Conservation (phyloP, 2,113 vertebrate species). For the Chauna torquata region DNA sequence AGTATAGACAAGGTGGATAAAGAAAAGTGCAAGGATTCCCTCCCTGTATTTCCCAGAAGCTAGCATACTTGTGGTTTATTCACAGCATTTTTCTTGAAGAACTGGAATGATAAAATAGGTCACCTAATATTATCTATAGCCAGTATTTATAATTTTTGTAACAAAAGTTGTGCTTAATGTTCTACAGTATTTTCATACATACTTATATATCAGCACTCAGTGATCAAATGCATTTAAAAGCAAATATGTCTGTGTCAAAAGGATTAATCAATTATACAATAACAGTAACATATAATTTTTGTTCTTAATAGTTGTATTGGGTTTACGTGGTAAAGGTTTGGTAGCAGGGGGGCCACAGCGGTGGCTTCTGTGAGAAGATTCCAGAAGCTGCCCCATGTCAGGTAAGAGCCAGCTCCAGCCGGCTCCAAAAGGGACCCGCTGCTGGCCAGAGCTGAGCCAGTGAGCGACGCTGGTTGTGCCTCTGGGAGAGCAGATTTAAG, state of each 20-base stretch:
- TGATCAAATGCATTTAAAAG: not conserved
- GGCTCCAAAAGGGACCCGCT: no score
- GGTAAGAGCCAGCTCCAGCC: no score
- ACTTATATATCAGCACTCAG: not conserved
- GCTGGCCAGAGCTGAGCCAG: no score
- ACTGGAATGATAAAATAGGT: not conserved
- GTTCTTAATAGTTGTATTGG: no score
- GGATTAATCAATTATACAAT: not conserved
- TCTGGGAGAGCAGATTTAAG: no score
- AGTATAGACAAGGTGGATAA: not conserved
- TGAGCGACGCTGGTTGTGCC: no score
- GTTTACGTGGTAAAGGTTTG: no score
- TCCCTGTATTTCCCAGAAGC: not conserved
- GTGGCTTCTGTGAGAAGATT: no score
- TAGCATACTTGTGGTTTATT: not conserved
- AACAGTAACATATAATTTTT: not conserved
- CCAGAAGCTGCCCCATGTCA: no score
- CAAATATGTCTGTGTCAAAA: not conserved
- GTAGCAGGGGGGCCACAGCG: no score
- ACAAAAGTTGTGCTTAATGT: not conserved
- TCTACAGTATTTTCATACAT: not conserved
- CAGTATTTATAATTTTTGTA: not conserved
- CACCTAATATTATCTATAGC: not conserved
- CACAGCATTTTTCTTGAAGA: not conserved
- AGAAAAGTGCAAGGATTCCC: not conserved